These are phyloP conservation scores for Acanthosepion pharaonis DNA, from an alignment of 2,888 invertebrate species.

Conservation along the genomic window DNA sequence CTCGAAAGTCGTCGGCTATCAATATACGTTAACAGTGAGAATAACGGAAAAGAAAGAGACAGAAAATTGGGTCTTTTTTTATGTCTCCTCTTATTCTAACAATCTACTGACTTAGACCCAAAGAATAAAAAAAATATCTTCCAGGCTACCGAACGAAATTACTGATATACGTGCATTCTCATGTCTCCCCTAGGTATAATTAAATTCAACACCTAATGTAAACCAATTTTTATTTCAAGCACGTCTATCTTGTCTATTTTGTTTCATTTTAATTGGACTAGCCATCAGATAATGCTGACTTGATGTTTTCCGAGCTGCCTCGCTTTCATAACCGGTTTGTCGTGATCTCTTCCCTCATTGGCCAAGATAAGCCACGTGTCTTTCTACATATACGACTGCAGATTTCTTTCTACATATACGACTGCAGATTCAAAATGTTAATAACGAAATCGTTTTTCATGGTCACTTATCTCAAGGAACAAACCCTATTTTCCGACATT, in stretches of 20 bases:
- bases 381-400: not conserved
- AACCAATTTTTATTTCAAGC: conserved; percentile 12
- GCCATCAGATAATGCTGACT: conserved; percentile 16
- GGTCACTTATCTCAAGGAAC: not conserved
- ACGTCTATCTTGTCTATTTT: conserved; percentile 13
- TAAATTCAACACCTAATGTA: conserved; percentile 33
- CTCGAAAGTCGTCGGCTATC: not conserved
- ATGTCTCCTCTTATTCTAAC: conserved; percentile 2
- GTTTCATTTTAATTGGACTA: not conserved
- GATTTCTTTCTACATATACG: too few species aligned
- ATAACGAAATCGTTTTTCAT: not conserved
- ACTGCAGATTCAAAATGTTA: not conserved
- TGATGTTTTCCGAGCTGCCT: not conserved
- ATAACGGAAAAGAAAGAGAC: not conserved
- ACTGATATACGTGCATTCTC: conserved; percentile 33
- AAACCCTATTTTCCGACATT: not conserved
- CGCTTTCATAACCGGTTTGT: not conserved
- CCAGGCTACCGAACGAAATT: not conserved
- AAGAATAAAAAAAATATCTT: not conserved
- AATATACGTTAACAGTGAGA: not conserved
- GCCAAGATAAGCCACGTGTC: not conserved
- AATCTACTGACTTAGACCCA: not conserved
- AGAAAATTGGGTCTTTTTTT: not conserved
- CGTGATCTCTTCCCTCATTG: conserved; percentile 17
- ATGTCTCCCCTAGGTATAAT: not conserved